Conservation (phyloP, 1,140 invertebrate species). For the Pristionchus pacificus region DNA sequence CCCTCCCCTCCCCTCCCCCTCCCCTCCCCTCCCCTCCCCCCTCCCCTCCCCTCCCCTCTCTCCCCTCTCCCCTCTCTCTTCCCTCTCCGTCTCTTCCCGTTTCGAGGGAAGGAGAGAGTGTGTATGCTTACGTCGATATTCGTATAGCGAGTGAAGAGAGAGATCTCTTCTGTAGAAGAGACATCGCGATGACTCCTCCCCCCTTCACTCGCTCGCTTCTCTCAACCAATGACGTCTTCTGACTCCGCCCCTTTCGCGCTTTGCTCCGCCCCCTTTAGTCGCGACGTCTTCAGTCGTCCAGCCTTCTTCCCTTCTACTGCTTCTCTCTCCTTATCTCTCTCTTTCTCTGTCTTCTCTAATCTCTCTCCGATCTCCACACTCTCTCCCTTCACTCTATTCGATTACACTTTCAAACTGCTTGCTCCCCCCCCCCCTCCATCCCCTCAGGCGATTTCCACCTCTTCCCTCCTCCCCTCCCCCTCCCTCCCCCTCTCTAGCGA, state of each 20-base stretch:
- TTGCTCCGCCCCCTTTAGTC: background rate
- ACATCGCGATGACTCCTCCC: background rate
- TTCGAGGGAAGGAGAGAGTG: background rate
- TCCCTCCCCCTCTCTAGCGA: too few species aligned
- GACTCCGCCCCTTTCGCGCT: background rate
- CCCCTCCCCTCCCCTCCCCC: background rate
- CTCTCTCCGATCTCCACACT: too few species aligned
- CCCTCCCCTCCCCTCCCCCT: background rate
- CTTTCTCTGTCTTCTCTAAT: background rate
- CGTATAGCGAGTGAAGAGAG: background rate
- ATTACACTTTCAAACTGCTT: too few species aligned
- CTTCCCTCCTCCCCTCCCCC: too few species aligned
- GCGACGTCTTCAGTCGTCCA: background rate
- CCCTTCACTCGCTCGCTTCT: background rate
- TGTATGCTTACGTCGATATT: background rate
- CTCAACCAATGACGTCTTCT: background rate
- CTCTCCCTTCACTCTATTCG: too few species aligned
- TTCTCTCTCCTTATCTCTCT: background rate
- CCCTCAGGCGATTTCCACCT: too few species aligned
- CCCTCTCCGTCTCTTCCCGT: background rate
- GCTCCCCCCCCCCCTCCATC: too few species aligned
- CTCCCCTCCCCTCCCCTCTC: background rate
- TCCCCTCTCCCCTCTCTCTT: background rate
- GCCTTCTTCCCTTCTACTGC: background rate
- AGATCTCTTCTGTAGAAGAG: background rate